Percentiles rank a stretch among this genome's conserved stretches.
Evolutionary conservation across 2,113 vertebrate species (phyloP).

Genomic region (Syngnathoides biaculeatus): DNA sequence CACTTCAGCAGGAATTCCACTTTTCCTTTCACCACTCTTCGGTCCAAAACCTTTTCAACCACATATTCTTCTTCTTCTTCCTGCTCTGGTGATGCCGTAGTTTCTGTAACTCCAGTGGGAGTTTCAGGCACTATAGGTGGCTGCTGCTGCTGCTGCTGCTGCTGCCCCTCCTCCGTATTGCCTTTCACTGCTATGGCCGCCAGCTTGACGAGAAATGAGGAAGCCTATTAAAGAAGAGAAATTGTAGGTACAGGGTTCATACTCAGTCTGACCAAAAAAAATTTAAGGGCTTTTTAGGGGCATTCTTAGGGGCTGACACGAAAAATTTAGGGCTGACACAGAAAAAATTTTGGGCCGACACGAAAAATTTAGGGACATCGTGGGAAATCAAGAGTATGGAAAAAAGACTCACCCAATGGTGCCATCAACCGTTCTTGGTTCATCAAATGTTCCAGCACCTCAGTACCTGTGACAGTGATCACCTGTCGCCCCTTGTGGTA

Average conservation of each 20-base stretch:
- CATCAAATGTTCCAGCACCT: too few relatives aligned
- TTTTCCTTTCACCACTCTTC: slow-evolving; percentile 87
- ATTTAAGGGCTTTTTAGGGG: too few relatives aligned
- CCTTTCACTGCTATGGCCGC: slow-evolving; percentile 84
- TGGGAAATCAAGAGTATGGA: too few relatives aligned
- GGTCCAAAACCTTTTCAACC: slow-evolving; percentile 94
- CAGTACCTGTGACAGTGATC: too few relatives aligned
- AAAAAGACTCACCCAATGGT: too few relatives aligned
- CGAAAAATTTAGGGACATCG: too few relatives aligned
- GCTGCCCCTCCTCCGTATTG: slow-evolving; percentile 86
- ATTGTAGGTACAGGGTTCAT: background rate
- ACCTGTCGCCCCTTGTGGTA: too few relatives aligned
- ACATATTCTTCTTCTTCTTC: slow-evolving; percentile 98
- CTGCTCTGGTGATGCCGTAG: slow-evolving; percentile 70
- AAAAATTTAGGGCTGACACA: too few relatives aligned
- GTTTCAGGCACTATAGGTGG: slow-evolving; percentile 23
- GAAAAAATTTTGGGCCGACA: too few relatives aligned
- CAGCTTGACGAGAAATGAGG: slow-evolving; percentile 75
- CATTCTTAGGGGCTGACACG: too few relatives aligned
- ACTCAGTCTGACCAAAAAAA: too few relatives aligned
- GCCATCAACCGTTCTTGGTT: too few relatives aligned
- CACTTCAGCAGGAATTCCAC: slow-evolving; percentile 95
- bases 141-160: slow-evolving; percentile 77
- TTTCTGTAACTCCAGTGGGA: slow-evolving; percentile 54
- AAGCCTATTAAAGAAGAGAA: slow-evolving; percentile 14